phyloP scores from a whole-genome alignment of 1,140 invertebrate genomes.

The Musca vetustissima region DNA sequence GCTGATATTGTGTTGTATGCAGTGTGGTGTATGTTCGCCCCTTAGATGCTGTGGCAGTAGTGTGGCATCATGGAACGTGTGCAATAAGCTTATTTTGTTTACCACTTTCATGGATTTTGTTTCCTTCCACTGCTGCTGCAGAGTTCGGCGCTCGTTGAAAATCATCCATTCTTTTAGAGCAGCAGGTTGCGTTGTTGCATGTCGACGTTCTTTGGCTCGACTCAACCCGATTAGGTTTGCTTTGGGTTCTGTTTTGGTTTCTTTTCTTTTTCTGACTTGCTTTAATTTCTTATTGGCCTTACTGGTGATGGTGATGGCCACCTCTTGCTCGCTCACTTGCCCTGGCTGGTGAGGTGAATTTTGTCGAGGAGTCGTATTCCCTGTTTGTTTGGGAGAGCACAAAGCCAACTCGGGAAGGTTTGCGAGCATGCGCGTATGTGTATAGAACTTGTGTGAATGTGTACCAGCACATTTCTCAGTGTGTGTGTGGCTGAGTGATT shows the following conservation, averaged over 20 bases:
- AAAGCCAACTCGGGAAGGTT: too few species aligned
- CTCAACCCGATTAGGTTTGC: neutral
- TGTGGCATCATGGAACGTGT: slow-evolving; percentile 17
- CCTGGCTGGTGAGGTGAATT: neutral
- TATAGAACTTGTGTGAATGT: too few species aligned
- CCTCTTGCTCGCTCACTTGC: neutral
- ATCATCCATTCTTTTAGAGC: slow-evolving; percentile 22
- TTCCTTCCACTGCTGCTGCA: neutral
- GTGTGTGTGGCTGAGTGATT: neutral
- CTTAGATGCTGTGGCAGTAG: neutral
- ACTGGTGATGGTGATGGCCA: neutral
- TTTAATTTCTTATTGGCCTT: slow-evolving; percentile 21
- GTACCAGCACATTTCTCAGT: too few species aligned
- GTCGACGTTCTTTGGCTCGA: neutral
- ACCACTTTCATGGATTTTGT: neutral
- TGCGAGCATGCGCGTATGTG: too few species aligned
- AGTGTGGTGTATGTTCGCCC: too few species aligned
- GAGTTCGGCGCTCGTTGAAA: slow-evolving; percentile 8
- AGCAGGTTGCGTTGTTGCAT: slow-evolving; percentile 20
- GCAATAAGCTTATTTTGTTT: slow-evolving; percentile 21
- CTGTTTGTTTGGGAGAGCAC: neutral
- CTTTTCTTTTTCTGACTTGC: slow-evolving; percentile 9
- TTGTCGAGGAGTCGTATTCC: neutral
- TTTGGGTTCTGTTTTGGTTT: slow-evolving; percentile 14
- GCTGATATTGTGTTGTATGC: neutral